phyloP scores from a whole-genome alignment of 2,113 vertebrate species.

The Eulemur rufifrons region DNA sequence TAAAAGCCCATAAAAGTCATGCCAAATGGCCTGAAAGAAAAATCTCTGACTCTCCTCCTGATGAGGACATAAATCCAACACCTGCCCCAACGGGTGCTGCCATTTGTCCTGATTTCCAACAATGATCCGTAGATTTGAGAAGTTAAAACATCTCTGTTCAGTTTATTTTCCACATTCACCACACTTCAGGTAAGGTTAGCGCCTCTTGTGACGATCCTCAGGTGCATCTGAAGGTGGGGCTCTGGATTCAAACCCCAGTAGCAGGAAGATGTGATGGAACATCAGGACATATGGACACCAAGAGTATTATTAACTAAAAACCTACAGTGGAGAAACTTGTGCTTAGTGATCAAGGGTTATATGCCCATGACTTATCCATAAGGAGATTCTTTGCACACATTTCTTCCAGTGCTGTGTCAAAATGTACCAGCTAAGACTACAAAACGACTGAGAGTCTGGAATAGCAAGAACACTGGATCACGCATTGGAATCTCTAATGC shows the following conservation, averaged over 20 bases:
- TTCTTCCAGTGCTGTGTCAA: background rate
- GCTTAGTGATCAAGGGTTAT: too few relatives aligned
- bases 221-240: background rate
- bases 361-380: background rate
- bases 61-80: background rate
- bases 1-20: background rate
- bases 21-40: background rate
- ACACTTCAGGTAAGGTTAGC: too few relatives aligned
- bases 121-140: background rate
- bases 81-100: rapidly evolving
- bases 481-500: rapidly evolving
- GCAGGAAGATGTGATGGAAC: background rate
- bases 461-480: background rate
- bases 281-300: background rate
- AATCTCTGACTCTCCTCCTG: background rate
- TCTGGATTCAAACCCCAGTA: background rate
- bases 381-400: background rate
- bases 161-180: background rate
- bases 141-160: rapidly evolving
- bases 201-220: background rate
- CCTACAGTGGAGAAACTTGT: background rate
- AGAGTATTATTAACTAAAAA: background rate
- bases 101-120: background rate
- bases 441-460: background rate
- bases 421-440: background rate